These are phyloP conservation scores for Pangasianodon hypophthalmus DNA, from an alignment of 2,113 vertebrate species.

Conservation along the genomic window DNA sequence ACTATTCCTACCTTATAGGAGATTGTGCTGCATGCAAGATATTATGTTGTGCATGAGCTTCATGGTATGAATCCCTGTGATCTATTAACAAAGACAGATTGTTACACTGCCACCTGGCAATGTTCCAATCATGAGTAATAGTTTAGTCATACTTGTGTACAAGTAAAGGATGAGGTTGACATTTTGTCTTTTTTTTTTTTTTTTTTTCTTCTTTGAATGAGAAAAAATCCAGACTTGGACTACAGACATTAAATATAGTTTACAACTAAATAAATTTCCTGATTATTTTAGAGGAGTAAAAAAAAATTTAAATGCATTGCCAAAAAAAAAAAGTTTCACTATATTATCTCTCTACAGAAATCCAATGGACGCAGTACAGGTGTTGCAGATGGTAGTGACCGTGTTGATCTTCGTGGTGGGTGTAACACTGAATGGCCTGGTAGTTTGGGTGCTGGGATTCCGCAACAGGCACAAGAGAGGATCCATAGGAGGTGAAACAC, in stretches of 20 bases:
- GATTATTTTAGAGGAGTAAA: neutral
- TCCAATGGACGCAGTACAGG: constrained; percentile 20
- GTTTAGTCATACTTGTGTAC: neutral
- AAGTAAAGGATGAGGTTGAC: neutral
- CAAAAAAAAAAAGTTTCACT: neutral
- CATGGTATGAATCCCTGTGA: neutral
- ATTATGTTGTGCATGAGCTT: neutral
- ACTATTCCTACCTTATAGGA: neutral
- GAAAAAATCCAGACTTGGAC: neutral
- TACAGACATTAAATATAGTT: neutral
- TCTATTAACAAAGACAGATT: neutral
- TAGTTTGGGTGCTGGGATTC: constrained; percentile 73
- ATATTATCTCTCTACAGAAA: neutral
- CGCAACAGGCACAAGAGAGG: constrained; percentile 40
- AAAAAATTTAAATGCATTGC: neutral
- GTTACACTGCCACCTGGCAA: neutral
- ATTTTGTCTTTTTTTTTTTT: neutral
- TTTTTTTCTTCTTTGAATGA: neutral
- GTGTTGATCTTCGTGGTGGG: constrained; percentile 74
- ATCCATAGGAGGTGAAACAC: constrained; percentile 60
- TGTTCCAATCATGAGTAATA: neutral
- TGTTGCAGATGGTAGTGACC: constrained; percentile 64
- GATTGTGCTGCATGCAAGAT: neutral
- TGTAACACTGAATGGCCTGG: constrained; percentile 69
- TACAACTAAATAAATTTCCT: neutral